Evolutionary conservation across 2,113 vertebrate genomes (phyloP), one percentile per base, ranked within the genome.

Genomic region (Mola mola): DNA sequence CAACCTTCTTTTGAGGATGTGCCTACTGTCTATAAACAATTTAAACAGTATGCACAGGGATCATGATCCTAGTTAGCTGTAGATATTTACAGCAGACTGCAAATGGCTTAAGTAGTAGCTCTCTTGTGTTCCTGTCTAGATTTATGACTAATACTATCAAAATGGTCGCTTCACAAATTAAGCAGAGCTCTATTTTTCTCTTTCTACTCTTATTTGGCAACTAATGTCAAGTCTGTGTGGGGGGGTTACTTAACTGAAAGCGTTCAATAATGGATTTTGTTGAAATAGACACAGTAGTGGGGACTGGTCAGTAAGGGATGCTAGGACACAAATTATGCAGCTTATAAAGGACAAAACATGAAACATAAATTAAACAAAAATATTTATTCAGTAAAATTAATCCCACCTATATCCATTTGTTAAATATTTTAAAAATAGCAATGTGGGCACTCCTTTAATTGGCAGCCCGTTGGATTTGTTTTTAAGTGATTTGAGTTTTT

Each of bases 121-220:
- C 68, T 72, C 81, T 57, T 53, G 72, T 85, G 64, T 72, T 75
- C 78, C 49, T 77, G 84, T 82, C 66, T 79, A 79, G 61, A 57
- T 73, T 51, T 55, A 15, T 72, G 49, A 62, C 58, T 57, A 41
- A 74, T 59, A 85, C 72, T 82, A 41, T 65, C 50, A 79, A 72
- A 85, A 80, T 60, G 73, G 22, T 49, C 68, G 26, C 63, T 59
- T 62, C 67, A 61, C 42, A 80, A 66, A 79, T 69, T 69, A 83
- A 71, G 69, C 72, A 79, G 50, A 79, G 72, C 68, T 74, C n/a
- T n/a, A n/a, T n/a, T 83, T 84, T 72, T 69, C 77, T 84, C 72
- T 78, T 79, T 82, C 52, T 61, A 66, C 46, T 72, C 15, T 29
- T n/a, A n/a, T n/a, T 62, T 56, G 21, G 37, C 42, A 15, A 31